A percentile compares a stretch with the other conserved stretches of the same genome.
These are phyloP conservation scores for Sphaeramia orbicularis DNA, from an alignment of 2,797 vertebrate genomes.

Conservation along the genomic window DNA sequence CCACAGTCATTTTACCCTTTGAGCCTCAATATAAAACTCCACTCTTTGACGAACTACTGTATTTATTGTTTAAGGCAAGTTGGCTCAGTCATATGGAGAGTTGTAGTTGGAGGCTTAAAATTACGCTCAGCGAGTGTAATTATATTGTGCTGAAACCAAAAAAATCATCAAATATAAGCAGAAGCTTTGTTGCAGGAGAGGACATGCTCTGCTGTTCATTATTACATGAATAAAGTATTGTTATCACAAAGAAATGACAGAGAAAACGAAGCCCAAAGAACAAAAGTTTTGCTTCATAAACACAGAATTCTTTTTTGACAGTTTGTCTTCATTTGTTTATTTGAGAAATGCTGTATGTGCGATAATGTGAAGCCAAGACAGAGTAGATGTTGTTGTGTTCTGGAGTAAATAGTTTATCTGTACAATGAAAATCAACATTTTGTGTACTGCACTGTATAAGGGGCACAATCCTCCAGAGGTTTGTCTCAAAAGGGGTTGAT, in stretches of 20 bases:
- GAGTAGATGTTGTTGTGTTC: not conserved
- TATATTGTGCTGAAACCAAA: conserved; percentile 12
- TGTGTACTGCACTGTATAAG: not conserved
- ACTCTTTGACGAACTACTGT: conserved; percentile 51
- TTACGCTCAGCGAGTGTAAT: conserved; percentile 4
- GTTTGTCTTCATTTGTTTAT: not conserved
- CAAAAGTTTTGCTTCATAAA: no score
- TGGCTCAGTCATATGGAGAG: conserved; percentile 20
- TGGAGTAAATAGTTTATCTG: not conserved
- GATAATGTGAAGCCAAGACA: not conserved
- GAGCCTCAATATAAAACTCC: conserved; percentile 46
- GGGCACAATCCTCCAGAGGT: not conserved
- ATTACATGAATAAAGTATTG: conserved; percentile 19
- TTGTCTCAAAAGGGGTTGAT: conserved; percentile 1
- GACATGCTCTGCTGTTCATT: not conserved
- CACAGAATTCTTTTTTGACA: no score
- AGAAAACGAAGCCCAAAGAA: no score
- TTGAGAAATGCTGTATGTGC: not conserved
- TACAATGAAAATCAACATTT: not conserved
- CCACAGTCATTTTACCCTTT: conserved; percentile 46
- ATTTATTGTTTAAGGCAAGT: conserved; percentile 52
- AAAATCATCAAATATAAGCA: conserved; percentile 21
- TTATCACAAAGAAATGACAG: not conserved
- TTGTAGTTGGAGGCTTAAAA: conserved; percentile 2
- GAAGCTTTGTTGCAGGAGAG: conserved; percentile 7